Base-by-base conservation (phyloP, 2,888 invertebrate genomes). In the Plagodis pulveraria region DNA sequence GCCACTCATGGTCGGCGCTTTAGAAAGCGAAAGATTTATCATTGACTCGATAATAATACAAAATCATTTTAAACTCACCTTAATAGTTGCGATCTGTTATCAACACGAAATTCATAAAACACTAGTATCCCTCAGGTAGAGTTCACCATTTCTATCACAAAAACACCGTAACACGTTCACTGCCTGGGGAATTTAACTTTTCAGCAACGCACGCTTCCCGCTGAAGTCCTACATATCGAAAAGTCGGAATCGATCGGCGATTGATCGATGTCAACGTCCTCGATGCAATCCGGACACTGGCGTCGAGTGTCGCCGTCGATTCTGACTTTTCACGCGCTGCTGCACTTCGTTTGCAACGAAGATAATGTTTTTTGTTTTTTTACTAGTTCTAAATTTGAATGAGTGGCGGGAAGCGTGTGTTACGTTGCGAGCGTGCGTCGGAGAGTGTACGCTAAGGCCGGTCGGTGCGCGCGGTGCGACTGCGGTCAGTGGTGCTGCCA, bases 131-230 rank as follows among this genome's bases (percentile, higher is more conserved):
- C 77, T 84, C 87, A 88, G 74, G 85, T 89, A 79, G 81, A 87
- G 86, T 91, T 81, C 91, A 91, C 87, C 91, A 92, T 91, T 90
- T 88, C 81, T 80, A 78, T 80, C 91, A 91, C 90, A 66, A 68
- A 75, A 81, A 81, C 89, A 90, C 89, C 81, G 79, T 71, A 47
- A 56, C 80, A 91, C 90, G 86, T 80, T 84, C 83, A 86, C 85
- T 83, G 73, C 74, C 67, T 70, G 70, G 69, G 65, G 63, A 74
- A 79, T 78, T 77, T 76, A 78, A 72, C 69, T 70, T 67, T 68
- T 70, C 67, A 45, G 80, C 74, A 79, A 83, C 85, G 84, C 88
- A 79, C 86, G 81, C 78, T 78, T 81, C 85, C 86, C 89, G 84
- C 86, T 35, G 78, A 84, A 81, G 78, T 71, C 74, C 78, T 77